phyloP scores from a whole-genome alignment of 1,140 invertebrate genomes.

The Chrysoperla carnea region DNA sequence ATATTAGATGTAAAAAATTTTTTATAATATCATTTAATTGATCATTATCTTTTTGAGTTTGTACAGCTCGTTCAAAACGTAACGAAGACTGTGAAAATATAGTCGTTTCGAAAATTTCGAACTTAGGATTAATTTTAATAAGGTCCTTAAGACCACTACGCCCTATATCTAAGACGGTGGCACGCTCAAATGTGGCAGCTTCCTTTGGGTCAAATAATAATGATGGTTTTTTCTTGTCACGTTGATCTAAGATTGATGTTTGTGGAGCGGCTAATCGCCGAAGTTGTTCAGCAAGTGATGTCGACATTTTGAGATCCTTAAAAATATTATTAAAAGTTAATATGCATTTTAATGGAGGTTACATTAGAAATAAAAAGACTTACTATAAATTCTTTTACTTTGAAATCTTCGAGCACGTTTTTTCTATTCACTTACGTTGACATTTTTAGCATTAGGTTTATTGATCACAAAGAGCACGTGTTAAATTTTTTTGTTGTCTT shows the following conservation, averaged over 20 bases:
- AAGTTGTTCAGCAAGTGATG: conserved; percentile 72
- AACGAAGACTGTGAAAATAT: conserved; percentile 59
- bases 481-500: too few species aligned
- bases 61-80: conserved; percentile 61
- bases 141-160: conserved; percentile 68
- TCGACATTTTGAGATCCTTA: conserved; percentile 27
- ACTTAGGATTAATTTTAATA: conserved; percentile 45
- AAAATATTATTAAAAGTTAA: too few species aligned
- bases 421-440: too few species aligned
- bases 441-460: too few species aligned
- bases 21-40: conserved; percentile 58
- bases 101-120: conserved; percentile 51
- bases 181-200: conserved; percentile 65
- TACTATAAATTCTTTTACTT: too few species aligned
- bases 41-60: conserved; percentile 54
- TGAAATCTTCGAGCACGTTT: too few species aligned
- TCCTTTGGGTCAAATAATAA: conserved; percentile 78
- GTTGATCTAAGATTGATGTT: conserved; percentile 43
- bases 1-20: conserved; percentile 61
- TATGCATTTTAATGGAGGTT: too few species aligned
- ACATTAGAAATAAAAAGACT: too few species aligned
- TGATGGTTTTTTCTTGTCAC: conserved; percentile 51
- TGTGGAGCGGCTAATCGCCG: conserved; percentile 62
- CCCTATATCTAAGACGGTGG: conserved; percentile 73
- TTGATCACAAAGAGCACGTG: too few species aligned